phyloP scores from a whole-genome alignment of 2,113 vertebrate genomes.

The Melanerpes aurifrons region DNA sequence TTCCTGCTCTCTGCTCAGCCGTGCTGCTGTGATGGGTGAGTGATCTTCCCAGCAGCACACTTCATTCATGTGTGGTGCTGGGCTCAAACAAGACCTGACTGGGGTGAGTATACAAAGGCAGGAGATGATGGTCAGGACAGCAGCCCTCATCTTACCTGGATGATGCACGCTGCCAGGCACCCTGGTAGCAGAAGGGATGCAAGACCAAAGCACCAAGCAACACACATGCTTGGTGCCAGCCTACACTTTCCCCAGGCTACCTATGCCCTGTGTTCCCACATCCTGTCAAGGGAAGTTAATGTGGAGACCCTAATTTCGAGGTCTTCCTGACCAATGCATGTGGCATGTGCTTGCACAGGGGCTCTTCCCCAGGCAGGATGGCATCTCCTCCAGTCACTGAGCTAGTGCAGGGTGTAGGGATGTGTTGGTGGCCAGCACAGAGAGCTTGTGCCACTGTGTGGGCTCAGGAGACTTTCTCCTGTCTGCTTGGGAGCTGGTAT shows the following conservation, averaged over 20 bases:
- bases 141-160: not conserved
- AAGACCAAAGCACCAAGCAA: not conserved
- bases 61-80: not conserved
- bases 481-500: not conserved
- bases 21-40: constrained; percentile 54
- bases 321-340: not conserved
- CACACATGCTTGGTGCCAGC: not conserved
- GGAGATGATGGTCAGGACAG: not conserved
- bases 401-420: not conserved
- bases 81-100: not conserved
- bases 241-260: not conserved
- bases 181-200: not conserved
- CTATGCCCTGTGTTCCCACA: not conserved
- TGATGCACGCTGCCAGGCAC: not conserved
- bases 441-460: not conserved
- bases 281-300: not conserved
- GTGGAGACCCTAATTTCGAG: not conserved
- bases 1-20: constrained; percentile 1
- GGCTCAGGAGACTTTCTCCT: not conserved
- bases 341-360: not conserved
- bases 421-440: not conserved
- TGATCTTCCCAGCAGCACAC: not conserved
- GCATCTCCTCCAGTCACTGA: not conserved
- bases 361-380: not conserved
- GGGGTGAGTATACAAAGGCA: not conserved